Evolutionary conservation across 23 tunicate species (phyloP).

Genomic region (Oikopleura dioica): DNA sequence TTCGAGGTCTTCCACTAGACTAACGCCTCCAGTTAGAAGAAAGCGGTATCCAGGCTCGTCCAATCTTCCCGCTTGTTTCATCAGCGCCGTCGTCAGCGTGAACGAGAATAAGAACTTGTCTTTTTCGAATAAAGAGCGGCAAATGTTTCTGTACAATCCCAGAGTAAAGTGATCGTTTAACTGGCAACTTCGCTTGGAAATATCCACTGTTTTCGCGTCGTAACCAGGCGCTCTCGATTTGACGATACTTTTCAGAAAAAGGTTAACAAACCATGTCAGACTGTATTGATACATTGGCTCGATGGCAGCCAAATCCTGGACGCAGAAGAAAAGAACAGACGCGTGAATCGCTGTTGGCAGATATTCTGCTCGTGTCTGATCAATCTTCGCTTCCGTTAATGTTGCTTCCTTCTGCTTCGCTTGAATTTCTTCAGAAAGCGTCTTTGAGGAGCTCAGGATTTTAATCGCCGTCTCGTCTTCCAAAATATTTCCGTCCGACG

Average conservation of each 20-base stretch:
- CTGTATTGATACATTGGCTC: conserved; percentile 94
- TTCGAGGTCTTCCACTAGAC: conserved; percentile 60
- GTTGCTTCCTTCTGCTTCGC: conserved; percentile 79
- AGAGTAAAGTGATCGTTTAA: conserved; percentile 71
- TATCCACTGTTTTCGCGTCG: conserved; percentile 37
- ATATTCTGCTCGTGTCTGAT: conserved; percentile 71
- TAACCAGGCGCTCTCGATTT: conserved; percentile 36
- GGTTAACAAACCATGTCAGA: conserved; percentile 71
- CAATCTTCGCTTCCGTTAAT: conserved; percentile 60
- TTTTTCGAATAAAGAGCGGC: conserved; percentile 71
- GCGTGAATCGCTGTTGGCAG: conserved; percentile 72
- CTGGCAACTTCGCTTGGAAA: conserved; percentile 40
- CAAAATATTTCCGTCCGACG: conserved; percentile 83
- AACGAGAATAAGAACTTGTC: conserved; percentile 79
- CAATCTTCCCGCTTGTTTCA: conserved; percentile 31
- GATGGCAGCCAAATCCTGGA: conserved; percentile 63
- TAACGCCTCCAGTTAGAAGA: conserved; percentile 88
- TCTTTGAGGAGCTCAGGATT: conserved; percentile 54
- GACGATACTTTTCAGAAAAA: conserved; percentile 29
- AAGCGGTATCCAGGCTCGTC: conserved; percentile 1
- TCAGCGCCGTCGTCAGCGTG: conserved; percentile 50
- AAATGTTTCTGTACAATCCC: conserved; percentile 79
- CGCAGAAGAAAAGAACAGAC: conserved; percentile 84
- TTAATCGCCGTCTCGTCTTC: conserved; percentile 89
- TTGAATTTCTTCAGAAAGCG: conserved; percentile 59